These are phyloP conservation scores for Leucania comma DNA, from an alignment of 2,888 invertebrate species.

Conservation along the genomic window DNA sequence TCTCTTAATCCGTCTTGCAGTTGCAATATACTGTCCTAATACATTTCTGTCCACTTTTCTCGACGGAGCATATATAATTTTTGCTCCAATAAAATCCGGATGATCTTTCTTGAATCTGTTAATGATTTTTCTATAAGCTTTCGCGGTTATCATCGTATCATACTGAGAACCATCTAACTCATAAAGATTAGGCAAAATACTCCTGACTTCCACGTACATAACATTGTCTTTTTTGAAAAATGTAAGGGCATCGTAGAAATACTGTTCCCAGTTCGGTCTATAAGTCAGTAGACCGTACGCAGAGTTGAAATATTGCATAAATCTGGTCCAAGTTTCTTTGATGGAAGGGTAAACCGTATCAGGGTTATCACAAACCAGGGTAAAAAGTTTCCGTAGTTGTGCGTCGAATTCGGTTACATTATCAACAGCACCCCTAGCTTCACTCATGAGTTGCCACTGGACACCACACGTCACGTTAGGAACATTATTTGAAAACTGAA, in stretches of 20 bases:
- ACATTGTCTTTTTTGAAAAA: conserved; percentile 93
- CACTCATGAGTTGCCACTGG: conserved; percentile 87
- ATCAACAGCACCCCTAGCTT: conserved; percentile 79
- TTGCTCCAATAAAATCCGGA: conserved; percentile 93
- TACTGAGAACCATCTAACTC: conserved; percentile 92
- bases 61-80: conserved; percentile 92
- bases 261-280: conserved; percentile 92
- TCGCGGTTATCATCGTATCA: conserved; percentile 89
- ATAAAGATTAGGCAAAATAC: conserved; percentile 92
- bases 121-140: conserved; percentile 90
- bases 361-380: conserved; percentile 89
- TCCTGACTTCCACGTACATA: conserved; percentile 93
- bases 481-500: conserved; percentile 76
- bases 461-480: conserved; percentile 70
- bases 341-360: conserved; percentile 86
- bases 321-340: conserved; percentile 91
- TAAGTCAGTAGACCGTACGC: conserved; percentile 90
- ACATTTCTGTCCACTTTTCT: conserved; percentile 82
- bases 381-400: conserved; percentile 88
- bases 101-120: conserved; percentile 90
- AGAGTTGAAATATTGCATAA: conserved; percentile 89
- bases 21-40: conserved; percentile 84
- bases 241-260: conserved; percentile 92
- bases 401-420: conserved; percentile 87
- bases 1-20: conserved; percentile 81